Evolutionary conservation across 1,140 invertebrate species (phyloP).

Genomic region (Vanessa atalanta): DNA sequence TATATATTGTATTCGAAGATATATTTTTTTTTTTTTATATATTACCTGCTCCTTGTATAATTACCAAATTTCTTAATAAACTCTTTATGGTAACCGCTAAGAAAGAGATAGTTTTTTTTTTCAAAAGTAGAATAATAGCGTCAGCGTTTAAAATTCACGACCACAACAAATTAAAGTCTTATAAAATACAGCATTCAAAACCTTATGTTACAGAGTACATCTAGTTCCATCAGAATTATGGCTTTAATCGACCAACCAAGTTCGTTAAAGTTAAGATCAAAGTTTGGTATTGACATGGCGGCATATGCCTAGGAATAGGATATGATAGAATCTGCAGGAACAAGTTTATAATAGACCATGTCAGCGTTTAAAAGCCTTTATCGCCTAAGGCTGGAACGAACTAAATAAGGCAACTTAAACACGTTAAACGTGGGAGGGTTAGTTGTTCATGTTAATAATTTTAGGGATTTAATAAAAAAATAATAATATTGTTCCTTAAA

Average conservation of each 20-base stretch:
- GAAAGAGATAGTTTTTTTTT: too few species aligned
- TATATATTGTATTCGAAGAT: too few species aligned
- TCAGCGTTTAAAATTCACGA: background rate
- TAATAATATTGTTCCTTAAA: too few species aligned
- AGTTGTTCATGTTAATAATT: background rate
- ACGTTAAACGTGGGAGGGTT: background rate
- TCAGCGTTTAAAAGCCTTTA: slow-evolving; percentile 32
- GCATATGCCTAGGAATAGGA: slow-evolving; percentile 22
- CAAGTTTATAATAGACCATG: slow-evolving; percentile 33
- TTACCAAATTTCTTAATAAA: too few species aligned
- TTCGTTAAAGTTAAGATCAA: slow-evolving; percentile 17
- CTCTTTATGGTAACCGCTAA: too few species aligned
- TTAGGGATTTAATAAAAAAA: background rate
- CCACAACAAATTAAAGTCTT: background rate
- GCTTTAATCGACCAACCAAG: background rate
- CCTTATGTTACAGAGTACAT: background rate
- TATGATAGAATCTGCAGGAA: slow-evolving; percentile 21
- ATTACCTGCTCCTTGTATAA: too few species aligned
- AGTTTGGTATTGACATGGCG: slow-evolving; percentile 31
- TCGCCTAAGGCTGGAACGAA: slow-evolving; percentile 10
- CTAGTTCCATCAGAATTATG: background rate
- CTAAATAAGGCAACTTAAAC: slow-evolving; percentile 4
- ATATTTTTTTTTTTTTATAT: too few species aligned
- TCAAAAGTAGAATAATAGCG: too few species aligned
- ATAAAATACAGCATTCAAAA: background rate